Conservation (phyloP, 2,797 vertebrate genomes). For the Crocidura indochinensis region DNA sequence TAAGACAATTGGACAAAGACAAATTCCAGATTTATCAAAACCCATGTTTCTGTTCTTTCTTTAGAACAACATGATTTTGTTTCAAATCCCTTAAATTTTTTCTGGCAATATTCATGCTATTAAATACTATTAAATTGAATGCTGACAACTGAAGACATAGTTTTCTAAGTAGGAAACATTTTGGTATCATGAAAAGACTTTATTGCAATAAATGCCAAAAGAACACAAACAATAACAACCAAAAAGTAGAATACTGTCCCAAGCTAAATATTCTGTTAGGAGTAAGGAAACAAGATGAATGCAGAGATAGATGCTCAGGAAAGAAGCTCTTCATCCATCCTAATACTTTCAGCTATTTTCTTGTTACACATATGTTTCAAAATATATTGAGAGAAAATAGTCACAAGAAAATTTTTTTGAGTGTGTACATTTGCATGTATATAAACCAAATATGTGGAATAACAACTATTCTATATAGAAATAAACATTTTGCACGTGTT, state of each 20-base stretch:
- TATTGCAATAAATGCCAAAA: conserved; percentile 51
- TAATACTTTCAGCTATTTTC: conserved; percentile 5
- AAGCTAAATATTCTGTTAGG: neutral
- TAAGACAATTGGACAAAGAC: conserved; percentile 77
- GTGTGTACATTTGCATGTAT: neutral
- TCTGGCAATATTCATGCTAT: conserved; percentile 26
- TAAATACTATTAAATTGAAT: conserved; percentile 54
- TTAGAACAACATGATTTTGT: conserved; percentile 52
- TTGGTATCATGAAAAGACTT: neutral
- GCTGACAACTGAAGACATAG: neutral
- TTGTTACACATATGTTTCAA: neutral
- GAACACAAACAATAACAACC: conserved; percentile 28
- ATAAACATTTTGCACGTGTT: conserved; percentile 36
- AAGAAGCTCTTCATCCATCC: neutral
- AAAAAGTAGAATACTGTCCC: neutral
- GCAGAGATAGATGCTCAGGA: neutral
- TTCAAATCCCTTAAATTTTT: neutral
- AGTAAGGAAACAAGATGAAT: neutral
- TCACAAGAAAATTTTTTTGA: neutral
- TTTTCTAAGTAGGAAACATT: conserved; percentile 53
- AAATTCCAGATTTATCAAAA: conserved; percentile 67
- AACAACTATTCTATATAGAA: neutral
- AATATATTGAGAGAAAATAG: neutral
- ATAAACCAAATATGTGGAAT: conserved; percentile 11
- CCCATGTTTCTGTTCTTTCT: conserved; percentile 4